These are phyloP conservation scores for Phalacrocorax brasilianus DNA, from an alignment of 2,113 vertebrate genomes.

Conservation along the genomic window DNA sequence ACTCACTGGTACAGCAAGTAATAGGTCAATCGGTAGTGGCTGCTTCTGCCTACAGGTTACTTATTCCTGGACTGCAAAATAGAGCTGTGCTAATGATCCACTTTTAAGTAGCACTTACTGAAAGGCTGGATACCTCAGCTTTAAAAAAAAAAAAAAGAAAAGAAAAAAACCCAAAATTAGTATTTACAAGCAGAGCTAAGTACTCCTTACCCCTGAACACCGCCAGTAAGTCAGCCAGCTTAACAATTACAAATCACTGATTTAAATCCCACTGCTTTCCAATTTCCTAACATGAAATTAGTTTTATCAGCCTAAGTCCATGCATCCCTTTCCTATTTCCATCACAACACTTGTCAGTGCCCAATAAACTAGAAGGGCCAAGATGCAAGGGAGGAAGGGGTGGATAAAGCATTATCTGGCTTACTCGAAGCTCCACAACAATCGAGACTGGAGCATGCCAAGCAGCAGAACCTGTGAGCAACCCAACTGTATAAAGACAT, in stretches of 20 bases:
- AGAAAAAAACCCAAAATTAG: not conserved
- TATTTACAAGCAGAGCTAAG: not conserved
- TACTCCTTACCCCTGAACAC: not conserved
- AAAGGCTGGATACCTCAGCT: not conserved
- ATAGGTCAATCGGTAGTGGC: not conserved
- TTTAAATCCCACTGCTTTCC: not conserved
- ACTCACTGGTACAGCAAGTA: not conserved
- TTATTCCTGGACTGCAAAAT: not conserved
- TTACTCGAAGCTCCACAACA: not conserved
- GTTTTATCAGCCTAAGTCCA: not conserved
- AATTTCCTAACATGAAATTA: not conserved
- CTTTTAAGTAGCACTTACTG: not conserved
- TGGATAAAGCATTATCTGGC: not conserved
- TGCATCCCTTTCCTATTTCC: not conserved
- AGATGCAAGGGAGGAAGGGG: not conserved
- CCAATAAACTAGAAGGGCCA: not conserved
- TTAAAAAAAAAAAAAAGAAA: not conserved
- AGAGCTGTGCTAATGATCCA: not conserved
- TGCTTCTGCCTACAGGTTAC: not conserved
- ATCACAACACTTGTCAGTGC: not conserved
- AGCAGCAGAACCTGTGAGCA: not conserved
- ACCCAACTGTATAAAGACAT: not conserved
- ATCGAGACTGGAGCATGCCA: accelerated
- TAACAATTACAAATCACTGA: not conserved
- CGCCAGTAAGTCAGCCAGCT: not conserved